These are phyloP conservation scores for Sinocyclocheilus grahami DNA, from an alignment of 2,113 vertebrate species.

Conservation along the genomic window DNA sequence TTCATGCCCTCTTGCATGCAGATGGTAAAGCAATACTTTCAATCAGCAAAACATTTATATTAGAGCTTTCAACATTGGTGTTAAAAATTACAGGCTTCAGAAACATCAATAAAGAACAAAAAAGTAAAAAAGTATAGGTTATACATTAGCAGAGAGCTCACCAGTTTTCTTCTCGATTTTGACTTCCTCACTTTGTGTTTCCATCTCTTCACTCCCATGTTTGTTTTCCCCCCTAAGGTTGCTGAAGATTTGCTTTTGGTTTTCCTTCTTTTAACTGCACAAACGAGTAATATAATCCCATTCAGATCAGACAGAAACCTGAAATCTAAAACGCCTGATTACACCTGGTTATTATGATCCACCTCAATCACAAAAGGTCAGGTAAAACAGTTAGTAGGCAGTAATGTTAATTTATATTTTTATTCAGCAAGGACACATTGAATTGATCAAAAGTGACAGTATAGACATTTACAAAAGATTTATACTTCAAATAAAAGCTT, in stretches of 20 bases:
- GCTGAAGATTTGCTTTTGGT: conserved; percentile 64
- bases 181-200: conserved; percentile 74
- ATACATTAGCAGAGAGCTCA: conserved; percentile 53
- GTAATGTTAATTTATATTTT: no score
- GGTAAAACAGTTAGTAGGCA: no score
- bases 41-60: background rate
- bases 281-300: conserved; percentile 30
- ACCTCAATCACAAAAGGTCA: no score
- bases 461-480: no score
- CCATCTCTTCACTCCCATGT: conserved; percentile 69
- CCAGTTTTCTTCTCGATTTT: conserved; percentile 72
- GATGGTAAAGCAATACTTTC: background rate
- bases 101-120: background rate
- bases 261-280: conserved; percentile 79
- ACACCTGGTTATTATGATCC: no score
- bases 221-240: conserved; percentile 65
- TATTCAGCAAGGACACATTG: no score
- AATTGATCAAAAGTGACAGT: no score
- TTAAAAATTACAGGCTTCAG: background rate
- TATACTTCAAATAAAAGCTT: no score
- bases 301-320: background rate
- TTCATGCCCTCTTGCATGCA: background rate
- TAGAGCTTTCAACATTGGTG: background rate
- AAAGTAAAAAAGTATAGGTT: no score
- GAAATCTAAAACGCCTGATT: no score